Evolutionary conservation across 2,797 vertebrate genomes (phyloP).

Genomic region (Acanthornis magna): DNA sequence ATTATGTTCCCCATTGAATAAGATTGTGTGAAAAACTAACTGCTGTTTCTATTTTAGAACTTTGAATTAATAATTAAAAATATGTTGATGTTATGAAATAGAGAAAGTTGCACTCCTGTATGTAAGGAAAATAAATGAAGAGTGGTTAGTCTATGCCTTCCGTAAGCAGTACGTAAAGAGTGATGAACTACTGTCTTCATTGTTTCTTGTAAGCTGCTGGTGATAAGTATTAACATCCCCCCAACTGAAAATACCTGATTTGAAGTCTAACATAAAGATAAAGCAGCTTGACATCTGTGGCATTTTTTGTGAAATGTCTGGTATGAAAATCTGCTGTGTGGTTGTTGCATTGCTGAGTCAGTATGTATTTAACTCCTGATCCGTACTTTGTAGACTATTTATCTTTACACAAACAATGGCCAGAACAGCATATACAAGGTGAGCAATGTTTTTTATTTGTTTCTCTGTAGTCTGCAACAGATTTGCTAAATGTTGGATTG

Average conservation of each 20-base stretch:
- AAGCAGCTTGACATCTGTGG: background rate
- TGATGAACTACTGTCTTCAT: background rate
- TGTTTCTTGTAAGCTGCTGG: background rate
- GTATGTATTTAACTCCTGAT: background rate
- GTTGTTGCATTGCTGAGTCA: background rate
- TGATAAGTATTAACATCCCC: background rate
- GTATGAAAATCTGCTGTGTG: background rate
- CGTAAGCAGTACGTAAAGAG: background rate
- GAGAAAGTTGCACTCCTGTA: background rate
- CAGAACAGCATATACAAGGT: background rate
- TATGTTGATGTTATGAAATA: background rate
- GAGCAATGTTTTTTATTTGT: background rate
- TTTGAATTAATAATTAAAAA: background rate
- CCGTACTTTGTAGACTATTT: background rate
- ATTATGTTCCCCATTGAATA: background rate
- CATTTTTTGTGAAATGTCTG: background rate
- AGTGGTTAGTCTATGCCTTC: background rate
- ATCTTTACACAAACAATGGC: slow-evolving; percentile 4
- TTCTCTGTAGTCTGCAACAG: background rate
- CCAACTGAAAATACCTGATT: background rate
- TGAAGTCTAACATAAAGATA: background rate
- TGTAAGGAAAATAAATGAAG: background rate
- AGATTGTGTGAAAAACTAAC: background rate
- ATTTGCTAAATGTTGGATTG: background rate
- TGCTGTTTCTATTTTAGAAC: background rate